Evolutionary conservation across 1,140 invertebrate genomes (phyloP).

Genomic region (Aphelenchoides besseyi): DNA sequence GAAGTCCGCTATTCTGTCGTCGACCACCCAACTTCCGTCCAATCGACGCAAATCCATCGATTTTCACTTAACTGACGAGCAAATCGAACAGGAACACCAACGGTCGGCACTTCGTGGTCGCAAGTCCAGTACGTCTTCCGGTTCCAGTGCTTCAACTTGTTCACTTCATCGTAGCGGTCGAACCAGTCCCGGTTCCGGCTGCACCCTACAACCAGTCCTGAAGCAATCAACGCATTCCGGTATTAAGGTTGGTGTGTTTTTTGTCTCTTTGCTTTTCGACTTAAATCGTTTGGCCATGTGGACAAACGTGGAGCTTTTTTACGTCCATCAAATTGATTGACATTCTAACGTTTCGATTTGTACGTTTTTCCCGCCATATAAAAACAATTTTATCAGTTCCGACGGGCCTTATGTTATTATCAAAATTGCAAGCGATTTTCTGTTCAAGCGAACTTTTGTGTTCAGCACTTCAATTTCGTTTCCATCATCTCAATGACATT

Average conservation of each 20-base stretch:
- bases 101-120: background rate
- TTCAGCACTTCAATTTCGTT: too few species aligned
- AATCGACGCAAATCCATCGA: conserved; percentile 2
- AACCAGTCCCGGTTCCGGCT: background rate
- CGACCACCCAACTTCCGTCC: background rate
- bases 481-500: too few species aligned
- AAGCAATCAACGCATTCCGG: conserved; percentile 3
- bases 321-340: too few species aligned
- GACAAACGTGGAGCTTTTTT: too few species aligned
- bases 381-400: too few species aligned
- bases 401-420: too few species aligned
- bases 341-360: too few species aligned
- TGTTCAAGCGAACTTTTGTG: too few species aligned
- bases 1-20: background rate
- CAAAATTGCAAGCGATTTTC: too few species aligned
- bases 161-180: background rate
- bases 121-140: background rate
- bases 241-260: background rate
- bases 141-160: background rate
- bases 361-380: too few species aligned
- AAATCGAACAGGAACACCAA: conserved; percentile 9
- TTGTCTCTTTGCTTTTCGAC: background rate
- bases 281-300: too few species aligned
- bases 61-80: conserved; percentile 4
- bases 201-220: conserved; percentile 11